Evolutionary conservation across 1,140 invertebrate species (phyloP).

Genomic region (Drosophila sulfurigaster): DNA sequence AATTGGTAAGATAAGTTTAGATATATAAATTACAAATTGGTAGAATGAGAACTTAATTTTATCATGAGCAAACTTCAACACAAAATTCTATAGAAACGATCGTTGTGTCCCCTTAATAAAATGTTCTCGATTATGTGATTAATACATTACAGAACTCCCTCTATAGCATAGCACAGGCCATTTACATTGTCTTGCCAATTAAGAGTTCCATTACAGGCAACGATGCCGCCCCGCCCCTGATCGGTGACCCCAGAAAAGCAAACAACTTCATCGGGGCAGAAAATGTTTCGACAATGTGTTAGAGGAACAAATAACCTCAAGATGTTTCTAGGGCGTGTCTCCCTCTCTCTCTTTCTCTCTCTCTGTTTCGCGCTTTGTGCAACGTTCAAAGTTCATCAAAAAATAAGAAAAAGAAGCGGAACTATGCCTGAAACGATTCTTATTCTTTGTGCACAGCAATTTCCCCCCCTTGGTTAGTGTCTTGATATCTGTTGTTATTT

Average conservation of each 20-base stretch:
- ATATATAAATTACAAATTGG: too few relatives aligned
- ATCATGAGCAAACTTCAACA: too few relatives aligned
- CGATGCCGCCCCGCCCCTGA: slow-evolving; percentile 3
- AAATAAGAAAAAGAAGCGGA: slow-evolving; percentile 57
- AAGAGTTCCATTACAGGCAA: slow-evolving; percentile 55
- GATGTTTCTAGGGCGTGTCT: slow-evolving; percentile 39
- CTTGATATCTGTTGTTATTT: slow-evolving; percentile 51
- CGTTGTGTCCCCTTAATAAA: too few relatives aligned
- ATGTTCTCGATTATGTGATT: background rate
- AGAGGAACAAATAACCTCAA: slow-evolving; percentile 47
- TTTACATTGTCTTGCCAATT: slow-evolving; percentile 51
- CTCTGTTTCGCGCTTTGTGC: slow-evolving; percentile 11
- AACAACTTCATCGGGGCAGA: slow-evolving; percentile 74
- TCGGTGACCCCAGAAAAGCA: slow-evolving; percentile 57
- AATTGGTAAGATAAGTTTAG: too few relatives aligned
- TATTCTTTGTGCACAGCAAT: slow-evolving; percentile 24
- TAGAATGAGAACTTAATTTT: too few relatives aligned
- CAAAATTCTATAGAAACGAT: too few relatives aligned
- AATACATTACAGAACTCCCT: background rate
- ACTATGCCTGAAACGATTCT: slow-evolving; percentile 68
- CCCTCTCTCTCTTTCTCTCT: background rate
- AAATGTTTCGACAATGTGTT: slow-evolving; percentile 33
- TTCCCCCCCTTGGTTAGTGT: slow-evolving; percentile 22
- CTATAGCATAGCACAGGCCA: slow-evolving; percentile 23
- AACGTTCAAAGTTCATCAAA: slow-evolving; percentile 58